phyloP scores from a whole-genome alignment of 1,140 invertebrate genomes.

The Littorina saxatilis region DNA sequence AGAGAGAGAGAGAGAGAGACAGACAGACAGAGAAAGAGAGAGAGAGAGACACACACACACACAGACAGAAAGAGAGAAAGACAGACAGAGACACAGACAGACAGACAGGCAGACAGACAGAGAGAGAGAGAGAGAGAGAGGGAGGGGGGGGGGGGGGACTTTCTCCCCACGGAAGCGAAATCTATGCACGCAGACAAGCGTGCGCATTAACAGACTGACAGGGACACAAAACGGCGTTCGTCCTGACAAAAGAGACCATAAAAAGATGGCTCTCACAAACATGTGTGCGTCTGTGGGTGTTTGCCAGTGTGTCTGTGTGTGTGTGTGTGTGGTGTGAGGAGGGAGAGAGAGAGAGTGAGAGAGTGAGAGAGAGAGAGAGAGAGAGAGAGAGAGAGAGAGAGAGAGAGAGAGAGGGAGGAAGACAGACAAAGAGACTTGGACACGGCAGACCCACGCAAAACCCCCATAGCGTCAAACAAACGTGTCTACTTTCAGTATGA shows the following conservation, averaged over 20 bases:
- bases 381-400: conserved; percentile 15
- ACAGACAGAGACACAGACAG: neutral
- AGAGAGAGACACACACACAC: neutral
- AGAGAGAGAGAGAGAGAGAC: conserved; percentile 10
- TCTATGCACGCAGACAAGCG: neutral
- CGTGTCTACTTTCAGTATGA: no score
- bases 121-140: neutral
- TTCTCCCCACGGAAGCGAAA: neutral
- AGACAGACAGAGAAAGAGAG: conserved; percentile 7
- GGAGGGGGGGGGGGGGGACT: neutral
- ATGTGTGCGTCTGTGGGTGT: no score
- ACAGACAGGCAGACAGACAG: neutral
- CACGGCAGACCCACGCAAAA: neutral
- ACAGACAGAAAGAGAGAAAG: conserved; percentile 8
- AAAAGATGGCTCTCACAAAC: no score
- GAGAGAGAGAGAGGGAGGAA: conserved; percentile 6
- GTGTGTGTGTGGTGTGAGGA: no score
- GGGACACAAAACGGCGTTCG: no score
- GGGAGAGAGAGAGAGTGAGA: conserved; percentile 4
- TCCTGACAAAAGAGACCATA: no score
- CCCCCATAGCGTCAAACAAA: no score
- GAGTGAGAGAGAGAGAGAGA: conserved; percentile 11
- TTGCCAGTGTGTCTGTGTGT: no score
- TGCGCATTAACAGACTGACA: neutral
- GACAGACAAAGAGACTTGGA: neutral